Evolutionary conservation across 2,113 vertebrate genomes (phyloP).

Genomic region (Cranoglanis bouderius): DNA sequence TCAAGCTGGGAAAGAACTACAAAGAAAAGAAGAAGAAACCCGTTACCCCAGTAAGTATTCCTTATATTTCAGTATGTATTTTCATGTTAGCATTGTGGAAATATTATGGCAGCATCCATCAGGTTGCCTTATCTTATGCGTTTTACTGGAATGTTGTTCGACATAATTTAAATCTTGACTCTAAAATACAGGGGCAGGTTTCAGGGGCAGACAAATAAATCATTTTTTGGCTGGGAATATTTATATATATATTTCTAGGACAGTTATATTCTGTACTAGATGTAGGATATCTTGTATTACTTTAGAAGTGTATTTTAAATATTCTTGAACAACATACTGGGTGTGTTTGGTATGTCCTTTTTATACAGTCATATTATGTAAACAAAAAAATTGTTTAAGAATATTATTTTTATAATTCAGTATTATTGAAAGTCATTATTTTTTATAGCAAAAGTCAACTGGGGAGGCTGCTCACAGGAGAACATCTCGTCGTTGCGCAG

Average conservation of each 20-base stretch:
- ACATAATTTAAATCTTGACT: not conserved
- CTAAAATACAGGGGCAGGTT: not conserved
- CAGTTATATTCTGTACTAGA: not conserved
- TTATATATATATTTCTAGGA: not conserved
- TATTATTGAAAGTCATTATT: not conserved
- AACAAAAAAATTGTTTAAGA: not conserved
- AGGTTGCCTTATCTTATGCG: not conserved
- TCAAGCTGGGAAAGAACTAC: slow-evolving; percentile 93
- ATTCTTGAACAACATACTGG: not conserved
- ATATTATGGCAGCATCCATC: not conserved
- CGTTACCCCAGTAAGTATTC: slow-evolving; percentile 73
- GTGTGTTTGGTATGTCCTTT: not conserved
- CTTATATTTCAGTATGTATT: not conserved
- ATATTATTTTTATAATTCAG: not conserved
- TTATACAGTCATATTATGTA: not conserved
- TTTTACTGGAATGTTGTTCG: not conserved
- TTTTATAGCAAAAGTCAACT: slow-evolving; percentile 53
- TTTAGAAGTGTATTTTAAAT: not conserved
- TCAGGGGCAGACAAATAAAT: not conserved
- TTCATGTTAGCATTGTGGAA: not conserved
- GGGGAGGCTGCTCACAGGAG: slow-evolving; percentile 63
- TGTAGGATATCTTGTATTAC: not conserved
- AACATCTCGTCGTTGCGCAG: slow-evolving; percentile 65
- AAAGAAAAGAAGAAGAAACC: slow-evolving; percentile 81
- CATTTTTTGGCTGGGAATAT: not conserved